Evolutionary conservation across 2,797 vertebrate species (phyloP), one percentile per base, ranked within the genome.

Genomic region (Menidia menidia): DNA sequence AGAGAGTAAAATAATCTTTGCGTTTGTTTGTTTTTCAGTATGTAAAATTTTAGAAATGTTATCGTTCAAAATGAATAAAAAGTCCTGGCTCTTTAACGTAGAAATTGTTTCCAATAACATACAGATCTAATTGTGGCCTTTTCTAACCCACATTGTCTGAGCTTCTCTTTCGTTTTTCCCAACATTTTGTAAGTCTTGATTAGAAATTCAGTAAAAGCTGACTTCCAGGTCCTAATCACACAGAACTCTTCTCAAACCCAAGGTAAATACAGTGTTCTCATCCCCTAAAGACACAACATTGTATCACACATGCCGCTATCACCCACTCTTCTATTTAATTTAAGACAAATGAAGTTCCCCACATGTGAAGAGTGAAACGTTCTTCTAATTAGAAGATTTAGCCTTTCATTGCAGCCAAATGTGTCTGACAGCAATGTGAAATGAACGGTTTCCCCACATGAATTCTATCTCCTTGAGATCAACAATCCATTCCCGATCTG

Each of bases 261-360:
- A 14, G 15, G 13, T 14, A 15, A 45, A 48, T 19, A 39, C 35
- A 48, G 47, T 48, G n/a, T 48, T 48, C 18, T 48, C 9, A 48
- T 16, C 11, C 1, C 10, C 47, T 3, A 48, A 48, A 19, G 47
- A n/a, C 47, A 18, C 10, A 48, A n/a, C n/a, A 48, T 8, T 8
- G 2, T 19, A 18, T n/a, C 1, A 11, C 10, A 10, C 47, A 1
- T 8, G n/a, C 47, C 10, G 8, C 18, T 48, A 48, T n/a, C 18
- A 9, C 7, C 7, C 44, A 48, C n/a, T 8, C n/a, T 48, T 2
- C 16, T 39, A 39, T 6, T 39, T 39, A 6, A 9, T 9, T 39
- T 39, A 48, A n/a, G 16, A 48, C 16, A 16, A 64, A 43, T 74
- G 41, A 75, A 59, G 64, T 58, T 31, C 39, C 16, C 19, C 25